phyloP scores from a whole-genome alignment of 2,888 invertebrate species.

The Nomada goodeniana region DNA sequence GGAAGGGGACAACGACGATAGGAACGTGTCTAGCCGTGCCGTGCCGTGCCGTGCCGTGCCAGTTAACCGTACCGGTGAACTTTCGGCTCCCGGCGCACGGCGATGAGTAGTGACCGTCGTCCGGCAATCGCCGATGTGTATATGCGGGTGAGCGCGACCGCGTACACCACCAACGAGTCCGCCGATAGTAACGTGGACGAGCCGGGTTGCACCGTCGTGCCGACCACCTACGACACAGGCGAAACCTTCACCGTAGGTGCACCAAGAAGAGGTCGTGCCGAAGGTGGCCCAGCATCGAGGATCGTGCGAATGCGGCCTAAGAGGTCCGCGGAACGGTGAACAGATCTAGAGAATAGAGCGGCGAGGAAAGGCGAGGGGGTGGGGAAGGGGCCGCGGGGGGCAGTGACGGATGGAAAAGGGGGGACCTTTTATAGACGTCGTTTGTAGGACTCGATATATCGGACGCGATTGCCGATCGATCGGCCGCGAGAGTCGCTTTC shows the following conservation, averaged over 20 bases:
- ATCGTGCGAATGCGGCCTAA: slow-evolving; percentile 81
- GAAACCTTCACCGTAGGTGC: slow-evolving; percentile 73
- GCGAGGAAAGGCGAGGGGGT: background rate
- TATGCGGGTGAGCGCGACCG: slow-evolving; percentile 10
- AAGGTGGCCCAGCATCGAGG: slow-evolving; percentile 81
- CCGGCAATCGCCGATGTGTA: slow-evolving; percentile 76
- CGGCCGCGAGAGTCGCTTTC: slow-evolving; percentile 26
- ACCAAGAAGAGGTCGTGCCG: slow-evolving; percentile 80
- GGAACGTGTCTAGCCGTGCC: slow-evolving; percentile 63
- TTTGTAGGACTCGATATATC: slow-evolving; percentile 72
- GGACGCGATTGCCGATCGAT: slow-evolving; percentile 68
- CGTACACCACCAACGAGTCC: slow-evolving; percentile 22
- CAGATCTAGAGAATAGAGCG: slow-evolving; percentile 49
- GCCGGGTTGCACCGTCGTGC: slow-evolving; percentile 41
- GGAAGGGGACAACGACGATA: background rate
- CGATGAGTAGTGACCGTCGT: slow-evolving; percentile 81
- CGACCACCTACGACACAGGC: slow-evolving; percentile 71
- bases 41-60: slow-evolving; percentile 62
- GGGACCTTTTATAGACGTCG: slow-evolving; percentile 69
- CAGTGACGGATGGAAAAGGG: slow-evolving; percentile 44
- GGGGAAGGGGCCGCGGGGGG: slow-evolving; percentile 4
- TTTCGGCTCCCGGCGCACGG: slow-evolving; percentile 76
- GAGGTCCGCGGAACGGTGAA: slow-evolving; percentile 63
- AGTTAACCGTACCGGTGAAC: slow-evolving; percentile 80
- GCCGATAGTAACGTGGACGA: slow-evolving; percentile 16